Conservation (phyloP, 2,888 invertebrate genomes). For the Thereva unica region DNA sequence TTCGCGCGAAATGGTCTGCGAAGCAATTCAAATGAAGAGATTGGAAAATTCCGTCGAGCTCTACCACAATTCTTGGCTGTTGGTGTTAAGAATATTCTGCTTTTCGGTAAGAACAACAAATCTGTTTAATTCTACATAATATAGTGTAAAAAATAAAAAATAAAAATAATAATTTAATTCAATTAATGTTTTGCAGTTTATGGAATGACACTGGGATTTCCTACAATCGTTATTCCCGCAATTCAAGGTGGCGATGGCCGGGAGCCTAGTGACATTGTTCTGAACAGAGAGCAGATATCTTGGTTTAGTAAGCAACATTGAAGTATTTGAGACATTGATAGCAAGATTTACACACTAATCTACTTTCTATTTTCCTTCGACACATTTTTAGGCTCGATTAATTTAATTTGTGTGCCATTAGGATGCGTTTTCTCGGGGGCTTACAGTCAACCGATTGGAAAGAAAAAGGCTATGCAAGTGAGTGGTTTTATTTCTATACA, state of each 20-base stretch:
- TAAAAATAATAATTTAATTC: not conserved
- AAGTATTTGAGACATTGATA: conserved; percentile 10
- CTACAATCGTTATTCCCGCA: conserved; percentile 79
- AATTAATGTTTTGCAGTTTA: conserved; percentile 60
- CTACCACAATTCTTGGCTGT: conserved; percentile 78
- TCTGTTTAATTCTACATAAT: no score
- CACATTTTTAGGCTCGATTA: conserved; percentile 70
- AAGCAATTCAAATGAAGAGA: conserved; percentile 44
- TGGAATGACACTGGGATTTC: conserved; percentile 80
- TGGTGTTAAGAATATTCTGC: conserved; percentile 76
- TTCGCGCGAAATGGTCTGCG: conserved; percentile 4
- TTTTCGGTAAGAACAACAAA: conserved; percentile 62
- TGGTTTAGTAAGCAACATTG: conserved; percentile 68
- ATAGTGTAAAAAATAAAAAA: no score
- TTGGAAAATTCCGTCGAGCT: conserved; percentile 62
- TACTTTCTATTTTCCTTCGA: conserved; percentile 24
- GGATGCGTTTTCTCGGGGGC: conserved; percentile 77
- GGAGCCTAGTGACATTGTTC: conserved; percentile 58
- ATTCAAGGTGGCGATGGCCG: conserved; percentile 62
- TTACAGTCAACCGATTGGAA: conserved; percentile 71
- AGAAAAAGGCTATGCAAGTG: conserved; percentile 74
- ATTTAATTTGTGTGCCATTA: conserved; percentile 76
- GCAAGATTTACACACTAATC: conserved; percentile 5
- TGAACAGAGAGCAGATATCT: conserved; percentile 69
- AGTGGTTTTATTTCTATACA: conserved; percentile 1